Base-by-base conservation (phyloP, 1,140 invertebrate genomes). In the Calephelis virginiensis region DNA sequence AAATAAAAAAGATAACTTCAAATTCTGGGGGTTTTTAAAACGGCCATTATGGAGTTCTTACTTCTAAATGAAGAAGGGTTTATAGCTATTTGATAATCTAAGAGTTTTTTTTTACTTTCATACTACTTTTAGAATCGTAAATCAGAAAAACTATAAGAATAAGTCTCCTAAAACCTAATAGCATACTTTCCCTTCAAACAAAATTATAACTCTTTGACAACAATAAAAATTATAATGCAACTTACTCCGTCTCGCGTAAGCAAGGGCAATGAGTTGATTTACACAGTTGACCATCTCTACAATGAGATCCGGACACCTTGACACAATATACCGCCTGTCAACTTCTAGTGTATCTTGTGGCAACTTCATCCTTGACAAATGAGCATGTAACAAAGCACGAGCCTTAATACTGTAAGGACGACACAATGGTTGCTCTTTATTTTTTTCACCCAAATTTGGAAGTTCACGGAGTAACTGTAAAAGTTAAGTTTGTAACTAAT, bases 241-340 rank as follows among this genome's bases (percentile, higher is more conserved):
- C 93, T 92, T 92, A 97, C 96, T 95, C 94, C 97, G 94, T 77
- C 97, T 94, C 70, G 97, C 95, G 90, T 98, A 97, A 17, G 97
- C 97, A 71, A 99, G 92, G 76, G 98, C 94, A 61, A 98, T 97
- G 37, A 99, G 92, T 89, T 99, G 97, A 83, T 98, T 96, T 6
- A 98, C 95, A 86, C 98, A 98, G 77, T 96, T 97, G 59, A 99
- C 96, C 97, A 99, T 99, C 92, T 99, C 99, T 81, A 99, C 97
- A 71, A 99, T 95, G n/a, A 99, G 93, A 88, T 97, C 97, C 4
- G 98, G 98, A 88, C 96, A 97, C 86, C 99, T 98, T 76, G 95
- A 97, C 48, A 99, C 94, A 70, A 99, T 95, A 76, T 97, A 98
- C 76, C 96, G 94, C 56, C 96, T 92, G 90, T 97, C 97, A 75